Conservation (phyloP, 2,797 vertebrate genomes). For the Ambastaia sidthimunki region DNA sequence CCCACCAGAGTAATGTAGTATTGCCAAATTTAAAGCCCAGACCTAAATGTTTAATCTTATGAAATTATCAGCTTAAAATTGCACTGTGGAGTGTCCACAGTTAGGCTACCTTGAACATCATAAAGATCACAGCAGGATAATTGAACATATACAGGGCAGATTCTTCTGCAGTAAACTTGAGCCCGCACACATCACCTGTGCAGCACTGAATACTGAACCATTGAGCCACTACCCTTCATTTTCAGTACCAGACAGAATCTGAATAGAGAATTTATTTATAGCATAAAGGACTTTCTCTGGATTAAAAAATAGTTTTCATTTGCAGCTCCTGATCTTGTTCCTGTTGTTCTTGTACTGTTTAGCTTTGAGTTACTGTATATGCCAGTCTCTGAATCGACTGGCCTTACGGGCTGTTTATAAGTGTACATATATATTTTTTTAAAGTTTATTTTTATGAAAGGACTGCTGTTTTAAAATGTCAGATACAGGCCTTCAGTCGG, state of each 20-base stretch:
- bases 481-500: conserved; percentile 45
- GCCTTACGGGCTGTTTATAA: conserved; percentile 58
- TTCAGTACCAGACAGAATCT: not conserved
- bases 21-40: conserved; percentile 15
- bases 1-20: too few relatives aligned
- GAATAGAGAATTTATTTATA: not conserved
- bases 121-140: conserved; percentile 20
- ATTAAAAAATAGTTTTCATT: not conserved
- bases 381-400: conserved; percentile 53
- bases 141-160: conserved; percentile 12
- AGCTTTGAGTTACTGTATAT: conserved; percentile 57
- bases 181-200: not conserved
- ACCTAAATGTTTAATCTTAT: conserved; percentile 10
- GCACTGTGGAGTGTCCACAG: not conserved
- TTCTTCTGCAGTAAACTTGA: conserved; percentile 1
- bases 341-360: conserved; percentile 52
- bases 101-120: conserved; percentile 15
- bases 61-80: conserved; percentile 1
- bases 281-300: not conserved
- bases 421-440: conserved; percentile 70
- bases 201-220: not conserved
- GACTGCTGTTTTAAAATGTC: conserved; percentile 70
- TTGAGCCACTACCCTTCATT: not conserved
- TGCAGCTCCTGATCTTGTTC: conserved; percentile 36
- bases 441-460: conserved; percentile 72